Percentiles rank a stretch among this genome's conserved stretches.
Conservation (phyloP, 2,113 vertebrate genomes). For the Ctenodactylus gundi region DNA sequence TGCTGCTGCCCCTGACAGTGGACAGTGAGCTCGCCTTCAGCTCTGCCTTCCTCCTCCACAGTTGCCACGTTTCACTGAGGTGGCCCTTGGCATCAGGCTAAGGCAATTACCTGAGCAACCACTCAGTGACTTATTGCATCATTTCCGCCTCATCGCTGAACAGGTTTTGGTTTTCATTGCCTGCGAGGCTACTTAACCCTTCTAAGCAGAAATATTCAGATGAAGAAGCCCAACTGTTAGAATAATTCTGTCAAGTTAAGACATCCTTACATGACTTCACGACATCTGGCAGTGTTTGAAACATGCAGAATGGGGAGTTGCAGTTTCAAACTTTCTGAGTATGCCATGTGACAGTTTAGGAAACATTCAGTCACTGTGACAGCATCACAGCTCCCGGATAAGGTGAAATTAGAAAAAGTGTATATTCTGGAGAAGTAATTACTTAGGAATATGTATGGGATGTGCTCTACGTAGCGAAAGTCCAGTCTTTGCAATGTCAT, state of each 20-base stretch:
- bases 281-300: constrained; percentile 49
- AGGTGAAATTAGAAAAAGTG: background rate
- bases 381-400: background rate
- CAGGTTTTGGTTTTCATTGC: constrained; percentile 36
- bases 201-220: constrained; percentile 59
- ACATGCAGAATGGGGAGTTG: constrained; percentile 44
- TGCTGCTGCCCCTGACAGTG: background rate
- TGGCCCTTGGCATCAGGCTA: background rate
- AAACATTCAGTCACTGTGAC: constrained; percentile 22
- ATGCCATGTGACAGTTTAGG: background rate
- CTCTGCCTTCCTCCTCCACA: background rate
- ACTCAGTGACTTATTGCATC: background rate
- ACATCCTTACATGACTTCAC: constrained; percentile 47
- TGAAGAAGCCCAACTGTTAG: constrained; percentile 53
- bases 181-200: constrained; percentile 46
- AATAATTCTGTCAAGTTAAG: constrained; percentile 56
- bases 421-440: background rate
- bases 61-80: background rate
- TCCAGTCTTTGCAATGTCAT: background rate
- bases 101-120: background rate
- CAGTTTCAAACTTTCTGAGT: constrained; percentile 49
- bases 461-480: background rate
- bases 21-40: background rate
- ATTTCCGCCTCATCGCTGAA: constrained; percentile 10
- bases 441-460: background rate